Percentiles rank a stretch among this genome's conserved stretches.
phyloP scores from a whole-genome alignment of 1,140 invertebrate genomes.

The Ips nitidus region DNA sequence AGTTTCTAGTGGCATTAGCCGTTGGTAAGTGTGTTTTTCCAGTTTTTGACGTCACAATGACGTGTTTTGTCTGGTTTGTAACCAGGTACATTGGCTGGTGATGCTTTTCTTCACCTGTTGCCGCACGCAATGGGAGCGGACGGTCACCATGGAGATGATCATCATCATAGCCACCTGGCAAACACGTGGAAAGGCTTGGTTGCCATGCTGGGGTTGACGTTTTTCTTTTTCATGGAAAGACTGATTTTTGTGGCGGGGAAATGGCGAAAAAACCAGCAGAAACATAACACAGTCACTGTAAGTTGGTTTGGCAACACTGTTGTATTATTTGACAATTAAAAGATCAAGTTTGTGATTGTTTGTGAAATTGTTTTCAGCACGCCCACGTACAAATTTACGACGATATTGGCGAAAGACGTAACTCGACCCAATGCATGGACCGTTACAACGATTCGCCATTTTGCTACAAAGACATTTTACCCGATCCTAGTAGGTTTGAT shows the following conservation, averaged over 20 bases:
- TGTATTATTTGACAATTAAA: constrained; percentile 2
- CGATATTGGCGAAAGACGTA: constrained; percentile 35
- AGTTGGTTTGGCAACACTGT: constrained; percentile 52
- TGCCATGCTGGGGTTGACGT: constrained; percentile 77
- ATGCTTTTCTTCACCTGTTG: constrained; percentile 89
- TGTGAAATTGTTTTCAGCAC: constrained; percentile 30
- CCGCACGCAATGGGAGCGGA: constrained; percentile 72
- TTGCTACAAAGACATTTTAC: constrained; percentile 68
- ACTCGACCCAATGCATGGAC: constrained; percentile 77
- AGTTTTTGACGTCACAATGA: not conserved
- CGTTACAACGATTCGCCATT: constrained; percentile 83
- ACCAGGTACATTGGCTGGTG: constrained; percentile 74
- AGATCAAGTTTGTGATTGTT: not conserved
- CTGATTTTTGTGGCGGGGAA: constrained; percentile 76
- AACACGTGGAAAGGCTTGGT: constrained; percentile 83
- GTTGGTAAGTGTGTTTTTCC: constrained; percentile 61
- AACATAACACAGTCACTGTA: constrained; percentile 53
- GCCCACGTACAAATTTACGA: constrained; percentile 41
- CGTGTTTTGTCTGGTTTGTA: not conserved
- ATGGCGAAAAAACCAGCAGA: constrained; percentile 69
- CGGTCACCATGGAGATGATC: constrained; percentile 46
- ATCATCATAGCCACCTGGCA: constrained; percentile 57
- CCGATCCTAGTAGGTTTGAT: constrained; percentile 54
- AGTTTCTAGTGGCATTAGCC: constrained; percentile 89
- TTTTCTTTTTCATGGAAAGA: constrained; percentile 87